Evolutionary conservation across 2,888 invertebrate species (phyloP), one percentile per base, ranked within the genome.

Genomic region (Molorchus minor): DNA sequence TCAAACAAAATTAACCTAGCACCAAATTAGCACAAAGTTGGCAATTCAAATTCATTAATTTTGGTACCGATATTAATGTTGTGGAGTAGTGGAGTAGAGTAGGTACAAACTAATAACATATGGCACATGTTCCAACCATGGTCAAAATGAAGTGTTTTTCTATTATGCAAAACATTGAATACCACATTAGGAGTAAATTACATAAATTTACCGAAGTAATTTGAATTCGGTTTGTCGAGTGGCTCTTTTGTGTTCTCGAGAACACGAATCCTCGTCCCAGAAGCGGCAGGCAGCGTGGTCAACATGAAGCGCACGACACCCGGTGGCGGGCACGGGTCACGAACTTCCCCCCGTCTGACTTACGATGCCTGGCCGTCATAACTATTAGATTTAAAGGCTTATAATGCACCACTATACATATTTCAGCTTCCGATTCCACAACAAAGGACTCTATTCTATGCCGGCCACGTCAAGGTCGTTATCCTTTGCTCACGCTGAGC

Each of bases 221-320:
- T 52, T 30, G 52, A 41, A 52, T 30, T 33, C 45, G 51, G 21
- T 25, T 45, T 35, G 36, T 46, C 54, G 47, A 47, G 17, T 56
- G 45, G 13, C 52, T 46, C 60, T 56, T 56, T 56, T 56, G 41
- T 40, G 56, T 41, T 25, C 41, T 46, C 17, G 25, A 30, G 56
- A 46, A 60, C 60, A 65, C 61, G 63, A 65, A 38, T 54, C 30
- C 56, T 33, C 46, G 58, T 57, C 61, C 49, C 49, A 46, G 68
- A 68, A 69, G 69, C 68, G 61, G 67, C 67, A 63, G n/a, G 64
- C 63, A 63, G 65, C 67, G 67, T 71, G 71, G 71, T 70, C 70
- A 70, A 66, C 67, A 67, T 68, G 61, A 67, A 67, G 56, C 60
- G 70, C 72, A 71, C 71, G 71, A 54, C 59, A 55, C 59, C 59